These are phyloP conservation scores for Meloe dianella DNA, from an alignment of 2,888 invertebrate species.

Conservation along the genomic window DNA sequence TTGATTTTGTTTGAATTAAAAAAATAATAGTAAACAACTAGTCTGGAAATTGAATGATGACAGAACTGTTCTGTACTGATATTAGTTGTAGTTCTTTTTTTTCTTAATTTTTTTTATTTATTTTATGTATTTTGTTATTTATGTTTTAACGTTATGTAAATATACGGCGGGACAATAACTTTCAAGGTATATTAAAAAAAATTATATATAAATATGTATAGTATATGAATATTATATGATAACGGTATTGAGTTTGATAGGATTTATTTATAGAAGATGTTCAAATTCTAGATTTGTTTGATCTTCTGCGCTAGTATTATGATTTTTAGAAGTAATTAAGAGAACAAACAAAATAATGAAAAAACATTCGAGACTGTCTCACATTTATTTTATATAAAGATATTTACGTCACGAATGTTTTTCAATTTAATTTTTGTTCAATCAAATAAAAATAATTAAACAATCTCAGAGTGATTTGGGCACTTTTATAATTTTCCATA, in stretches of 20 bases:
- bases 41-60: not conserved
- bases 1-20: not conserved
- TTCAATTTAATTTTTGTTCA: too few species aligned
- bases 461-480: constrained; percentile 49
- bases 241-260: constrained; percentile 14
- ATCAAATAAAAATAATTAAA: not conserved
- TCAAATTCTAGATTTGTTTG: not conserved
- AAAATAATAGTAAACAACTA: not conserved
- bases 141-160: constrained; percentile 21
- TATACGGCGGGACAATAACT: constrained; percentile 34
- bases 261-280: not conserved
- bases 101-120: not conserved
- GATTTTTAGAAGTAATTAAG: not conserved
- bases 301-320: not conserved
- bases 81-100: constrained; percentile 21
- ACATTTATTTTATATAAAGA: not conserved
- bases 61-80: constrained; percentile 8
- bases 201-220: constrained; percentile 26
- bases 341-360: not conserved
- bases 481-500: constrained; percentile 40
- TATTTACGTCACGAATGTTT: not conserved
- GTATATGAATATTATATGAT: constrained; percentile 22
- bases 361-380: not conserved
- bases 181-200: constrained; percentile 29
- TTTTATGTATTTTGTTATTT: constrained; percentile 2